A percentile compares a stretch with the other conserved stretches of the same genome.
Evolutionary conservation across 2,888 invertebrate genomes (phyloP).

Genomic region (Epistrophella euchroma): DNA sequence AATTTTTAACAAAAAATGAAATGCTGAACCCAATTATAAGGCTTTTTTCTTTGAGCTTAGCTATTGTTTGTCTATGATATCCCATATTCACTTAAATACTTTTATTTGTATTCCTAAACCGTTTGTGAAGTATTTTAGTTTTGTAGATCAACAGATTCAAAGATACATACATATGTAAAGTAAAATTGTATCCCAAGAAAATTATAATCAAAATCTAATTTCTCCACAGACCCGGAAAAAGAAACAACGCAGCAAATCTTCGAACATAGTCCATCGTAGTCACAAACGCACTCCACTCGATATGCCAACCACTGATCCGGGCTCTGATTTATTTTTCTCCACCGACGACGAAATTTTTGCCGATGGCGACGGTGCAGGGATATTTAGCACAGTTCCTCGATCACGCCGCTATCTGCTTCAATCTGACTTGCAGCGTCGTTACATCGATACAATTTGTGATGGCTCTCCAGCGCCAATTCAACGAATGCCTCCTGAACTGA

Average conservation of each 20-base stretch:
- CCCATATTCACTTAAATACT: constrained; percentile 68
- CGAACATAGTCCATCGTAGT: constrained; percentile 64
- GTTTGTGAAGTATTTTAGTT: constrained; percentile 76
- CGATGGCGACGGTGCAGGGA: constrained; percentile 78
- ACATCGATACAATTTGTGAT: constrained; percentile 80
- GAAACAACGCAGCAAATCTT: constrained; percentile 76
- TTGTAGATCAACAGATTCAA: background rate
- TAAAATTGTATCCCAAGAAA: background rate
- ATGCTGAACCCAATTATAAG: too few relatives aligned
- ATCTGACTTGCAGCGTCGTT: constrained; percentile 81
- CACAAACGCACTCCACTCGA: constrained; percentile 84
- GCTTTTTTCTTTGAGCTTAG: too few relatives aligned
- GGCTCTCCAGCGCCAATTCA: constrained; percentile 77
- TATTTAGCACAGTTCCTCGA: constrained; percentile 78
- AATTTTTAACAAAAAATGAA: too few relatives aligned
- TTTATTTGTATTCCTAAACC: constrained; percentile 79
- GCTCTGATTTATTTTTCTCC: constrained; percentile 86
- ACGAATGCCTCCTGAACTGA: constrained; percentile 84
- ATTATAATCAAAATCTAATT: background rate
- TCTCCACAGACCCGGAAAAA: constrained; percentile 67
- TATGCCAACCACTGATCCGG: constrained; percentile 87
- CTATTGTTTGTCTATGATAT: too few relatives aligned
- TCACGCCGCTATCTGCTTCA: constrained; percentile 80
- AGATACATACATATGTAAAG: too few relatives aligned
- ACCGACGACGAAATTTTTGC: constrained; percentile 86